These are phyloP conservation scores for Abrostola tripartita DNA, from an alignment of 2,888 invertebrate species.

Conservation along the genomic window DNA sequence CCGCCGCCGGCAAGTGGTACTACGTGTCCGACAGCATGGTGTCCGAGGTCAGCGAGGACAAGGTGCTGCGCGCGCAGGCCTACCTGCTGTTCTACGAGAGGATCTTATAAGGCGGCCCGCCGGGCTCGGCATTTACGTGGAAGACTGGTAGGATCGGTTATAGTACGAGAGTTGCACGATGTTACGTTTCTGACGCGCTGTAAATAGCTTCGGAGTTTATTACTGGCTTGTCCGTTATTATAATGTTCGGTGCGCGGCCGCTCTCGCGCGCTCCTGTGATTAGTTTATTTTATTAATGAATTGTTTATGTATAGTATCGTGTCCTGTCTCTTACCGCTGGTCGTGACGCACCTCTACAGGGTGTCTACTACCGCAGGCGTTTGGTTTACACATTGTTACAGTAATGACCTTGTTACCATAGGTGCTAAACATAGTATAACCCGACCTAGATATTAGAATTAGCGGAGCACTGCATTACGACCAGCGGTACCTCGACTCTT, in stretches of 20 bases:
- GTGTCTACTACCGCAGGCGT: conserved; percentile 10
- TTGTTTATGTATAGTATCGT: conserved; percentile 55
- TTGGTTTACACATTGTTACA: conserved; percentile 40
- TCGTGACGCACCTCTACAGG: conserved; percentile 23
- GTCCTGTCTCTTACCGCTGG: conserved; percentile 39
- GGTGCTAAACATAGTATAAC: conserved; percentile 38
- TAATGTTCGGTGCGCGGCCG: conserved; percentile 42
- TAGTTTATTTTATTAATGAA: conserved; percentile 48
- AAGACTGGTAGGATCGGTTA: conserved; percentile 73
- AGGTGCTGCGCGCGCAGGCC: conserved; percentile 95
- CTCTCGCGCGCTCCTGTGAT: conserved; percentile 36
- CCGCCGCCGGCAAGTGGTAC: conserved; percentile 95
- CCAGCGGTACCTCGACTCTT: conserved; percentile 39
- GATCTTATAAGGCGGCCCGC: conserved; percentile 89
- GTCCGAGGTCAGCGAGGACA: conserved; percentile 92
- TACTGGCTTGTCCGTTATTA: conserved; percentile 49
- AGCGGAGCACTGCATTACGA: conserved; percentile 25
- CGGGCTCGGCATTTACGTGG: conserved; percentile 65
- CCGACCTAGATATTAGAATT: conserved; percentile 13
- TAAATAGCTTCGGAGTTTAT: conserved; percentile 70
- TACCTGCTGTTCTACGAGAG: conserved; percentile 99
- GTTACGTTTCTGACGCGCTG: conserved; percentile 64
- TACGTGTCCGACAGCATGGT: conserved; percentile 97
- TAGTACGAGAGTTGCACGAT: conserved; percentile 57
- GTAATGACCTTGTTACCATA: conserved; percentile 42